Percentiles rank a stretch among this genome's conserved stretches.
Conservation (phyloP, 2,888 invertebrate genomes). For the Molorchus minor region DNA sequence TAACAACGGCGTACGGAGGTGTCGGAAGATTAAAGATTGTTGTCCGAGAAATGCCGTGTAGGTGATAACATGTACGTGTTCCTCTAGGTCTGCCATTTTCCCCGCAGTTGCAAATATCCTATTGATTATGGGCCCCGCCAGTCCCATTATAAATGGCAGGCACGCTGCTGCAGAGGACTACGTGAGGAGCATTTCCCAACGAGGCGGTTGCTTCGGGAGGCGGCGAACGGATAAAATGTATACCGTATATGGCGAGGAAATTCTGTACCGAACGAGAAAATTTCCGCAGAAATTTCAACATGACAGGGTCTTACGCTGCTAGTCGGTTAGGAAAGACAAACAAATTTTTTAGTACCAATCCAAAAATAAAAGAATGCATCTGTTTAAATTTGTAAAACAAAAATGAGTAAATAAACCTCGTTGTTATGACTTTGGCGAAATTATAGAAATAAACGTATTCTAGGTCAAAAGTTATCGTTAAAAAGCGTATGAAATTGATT, state of each 20-base stretch:
- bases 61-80: conserved; percentile 60
- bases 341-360: background rate
- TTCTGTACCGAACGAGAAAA: conserved; percentile 19
- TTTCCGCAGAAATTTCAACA: conserved; percentile 22
- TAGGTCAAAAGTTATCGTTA: no score
- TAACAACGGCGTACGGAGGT: conserved; percentile 24
- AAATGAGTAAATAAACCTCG: no score
- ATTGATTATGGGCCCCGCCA: conserved; percentile 65
- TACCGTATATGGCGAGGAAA: conserved; percentile 37
- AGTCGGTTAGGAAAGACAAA: background rate
- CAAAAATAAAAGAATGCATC: background rate
- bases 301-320: background rate
- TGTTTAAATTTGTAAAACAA: no score
- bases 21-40: conserved; percentile 43
- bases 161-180: conserved; percentile 62
- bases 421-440: no score
- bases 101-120: conserved; percentile 66
- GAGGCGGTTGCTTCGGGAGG: conserved; percentile 51
- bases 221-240: conserved; percentile 52
- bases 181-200: conserved; percentile 63
- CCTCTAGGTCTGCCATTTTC: conserved; percentile 60
- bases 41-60: conserved; percentile 48
- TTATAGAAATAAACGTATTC: no score
- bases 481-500: no score
- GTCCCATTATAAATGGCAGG: conserved; percentile 64